Percentiles rank a stretch among this genome's conserved stretches.
These are phyloP conservation scores for Acropora tenuis DNA, from an alignment of 64 coral and sea anemone genomes.

Conservation along the genomic window DNA sequence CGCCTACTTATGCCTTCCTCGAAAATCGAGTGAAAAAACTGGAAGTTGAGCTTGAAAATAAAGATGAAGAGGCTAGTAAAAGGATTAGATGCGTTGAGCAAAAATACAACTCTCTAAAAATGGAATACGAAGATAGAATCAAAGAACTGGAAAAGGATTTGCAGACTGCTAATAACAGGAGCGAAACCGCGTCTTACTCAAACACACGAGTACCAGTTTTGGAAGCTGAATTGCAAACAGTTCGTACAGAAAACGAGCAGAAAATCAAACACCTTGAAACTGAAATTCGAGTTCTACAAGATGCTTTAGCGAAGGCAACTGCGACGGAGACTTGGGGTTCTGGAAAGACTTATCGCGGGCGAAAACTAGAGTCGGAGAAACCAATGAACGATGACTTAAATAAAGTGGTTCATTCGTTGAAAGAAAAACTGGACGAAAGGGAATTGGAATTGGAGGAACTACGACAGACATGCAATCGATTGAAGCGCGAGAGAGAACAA, in stretches of 20 bases:
- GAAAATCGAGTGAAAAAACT: slow-evolving; percentile 93
- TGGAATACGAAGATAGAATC: slow-evolving; percentile 91
- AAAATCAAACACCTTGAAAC: slow-evolving; percentile 64
- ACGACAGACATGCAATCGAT: slow-evolving; percentile 67
- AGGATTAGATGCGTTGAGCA: slow-evolving; percentile 93
- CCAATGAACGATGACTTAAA: neutral
- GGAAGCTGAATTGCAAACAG: slow-evolving; percentile 73
- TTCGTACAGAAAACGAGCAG: slow-evolving; percentile 61
- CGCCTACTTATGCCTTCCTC: slow-evolving; percentile 85
- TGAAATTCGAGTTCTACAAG: slow-evolving; percentile 82
- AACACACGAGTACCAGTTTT: slow-evolving; percentile 61
- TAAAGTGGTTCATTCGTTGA: slow-evolving; percentile 36
- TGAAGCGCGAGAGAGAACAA: slow-evolving; percentile 77
- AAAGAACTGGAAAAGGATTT: slow-evolving; percentile 79
- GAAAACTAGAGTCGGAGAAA: slow-evolving; percentile 37
- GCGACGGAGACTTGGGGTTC: slow-evolving; percentile 32
- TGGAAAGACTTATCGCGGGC: slow-evolving; percentile 18
- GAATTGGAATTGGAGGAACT: slow-evolving; percentile 74
- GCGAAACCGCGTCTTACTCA: slow-evolving; percentile 50
- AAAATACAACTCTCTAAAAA: slow-evolving; percentile 91
- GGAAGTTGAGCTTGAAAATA: slow-evolving; percentile 82
- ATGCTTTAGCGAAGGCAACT: slow-evolving; percentile 67
- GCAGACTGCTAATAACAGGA: slow-evolving; percentile 62
- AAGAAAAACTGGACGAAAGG: slow-evolving; percentile 70
- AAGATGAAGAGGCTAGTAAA: slow-evolving; percentile 83